A percentile compares a stretch with the other conserved stretches of the same genome.
Evolutionary conservation across 2,888 invertebrate genomes (phyloP).

Genomic region (Pristionchus arcanus): DNA sequence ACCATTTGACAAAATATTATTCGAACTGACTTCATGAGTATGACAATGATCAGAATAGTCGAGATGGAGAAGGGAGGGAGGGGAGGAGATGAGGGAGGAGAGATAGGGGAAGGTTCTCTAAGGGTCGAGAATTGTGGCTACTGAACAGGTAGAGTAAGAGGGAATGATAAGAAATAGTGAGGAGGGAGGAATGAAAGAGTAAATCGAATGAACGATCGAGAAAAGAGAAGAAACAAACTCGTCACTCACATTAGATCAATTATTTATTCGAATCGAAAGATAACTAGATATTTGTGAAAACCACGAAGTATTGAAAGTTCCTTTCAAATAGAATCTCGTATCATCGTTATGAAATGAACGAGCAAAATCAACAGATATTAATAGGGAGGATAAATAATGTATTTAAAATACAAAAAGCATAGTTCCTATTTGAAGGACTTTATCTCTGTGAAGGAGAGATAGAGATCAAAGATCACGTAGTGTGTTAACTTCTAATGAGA

Average conservation of each 20-base stretch:
- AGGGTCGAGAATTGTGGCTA: neutral
- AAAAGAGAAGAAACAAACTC: conserved; percentile 23
- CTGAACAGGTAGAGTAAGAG: conserved; percentile 41
- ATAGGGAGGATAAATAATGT: neutral
- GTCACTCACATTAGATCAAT: neutral
- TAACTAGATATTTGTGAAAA: neutral
- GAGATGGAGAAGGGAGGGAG: neutral
- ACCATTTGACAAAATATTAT: conserved; percentile 22
- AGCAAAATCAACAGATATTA: neutral
- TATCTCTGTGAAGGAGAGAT: neutral
- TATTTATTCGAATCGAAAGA: neutral
- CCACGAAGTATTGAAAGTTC: too few relatives aligned
- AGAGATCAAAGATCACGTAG: neutral
- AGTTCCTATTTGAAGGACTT: neutral
- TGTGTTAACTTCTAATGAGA: neutral
- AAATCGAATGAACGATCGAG: conserved; percentile 27
- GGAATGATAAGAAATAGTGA: conserved; percentile 3
- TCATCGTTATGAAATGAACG: neutral
- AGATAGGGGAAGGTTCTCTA: neutral
- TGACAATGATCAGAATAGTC: neutral
- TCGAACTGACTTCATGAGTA: neutral
- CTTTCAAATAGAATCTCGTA: too few relatives aligned
- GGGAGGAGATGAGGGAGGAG: neutral
- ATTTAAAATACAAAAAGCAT: neutral
- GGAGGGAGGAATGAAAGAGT: conserved; percentile 13